These are phyloP conservation scores for Siphamia tubifer DNA, from an alignment of 2,113 vertebrate species.

Conservation along the genomic window DNA sequence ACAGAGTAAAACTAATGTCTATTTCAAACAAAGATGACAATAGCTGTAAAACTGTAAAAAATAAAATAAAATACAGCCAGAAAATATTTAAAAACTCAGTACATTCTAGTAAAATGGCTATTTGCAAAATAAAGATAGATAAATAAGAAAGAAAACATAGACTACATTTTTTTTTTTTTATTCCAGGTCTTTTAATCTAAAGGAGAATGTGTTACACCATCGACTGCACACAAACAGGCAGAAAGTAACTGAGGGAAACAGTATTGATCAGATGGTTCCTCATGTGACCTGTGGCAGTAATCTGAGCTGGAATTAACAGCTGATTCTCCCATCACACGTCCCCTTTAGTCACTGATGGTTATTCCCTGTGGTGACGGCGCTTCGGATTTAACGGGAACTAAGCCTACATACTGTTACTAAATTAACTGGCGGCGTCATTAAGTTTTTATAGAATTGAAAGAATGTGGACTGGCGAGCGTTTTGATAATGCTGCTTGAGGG, in stretches of 20 bases:
- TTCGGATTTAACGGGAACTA: not conserved
- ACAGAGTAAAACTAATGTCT: too few species aligned
- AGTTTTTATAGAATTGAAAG: not conserved
- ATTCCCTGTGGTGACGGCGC: not conserved
- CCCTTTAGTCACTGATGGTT: slow-evolving; percentile 17
- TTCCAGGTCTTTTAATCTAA: not conserved
- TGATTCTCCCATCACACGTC: not conserved
- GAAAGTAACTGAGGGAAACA: not conserved
- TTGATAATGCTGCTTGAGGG: not conserved
- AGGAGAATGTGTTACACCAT: not conserved
- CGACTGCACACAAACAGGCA: not conserved
- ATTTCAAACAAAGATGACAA: too few species aligned
- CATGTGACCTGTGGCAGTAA: slow-evolving; percentile 1
- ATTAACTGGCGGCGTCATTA: not conserved
- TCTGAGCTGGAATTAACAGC: slow-evolving; percentile 18
- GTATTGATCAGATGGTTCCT: slow-evolving; percentile 24
- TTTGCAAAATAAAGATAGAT: too few species aligned
- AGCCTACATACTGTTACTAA: not conserved
- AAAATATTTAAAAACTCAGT: too few species aligned
- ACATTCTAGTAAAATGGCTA: too few species aligned
- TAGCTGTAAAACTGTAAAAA: too few species aligned
- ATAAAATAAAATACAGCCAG: too few species aligned
- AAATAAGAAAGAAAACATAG: too few species aligned
- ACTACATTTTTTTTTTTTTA: too few species aligned
- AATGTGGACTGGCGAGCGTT: not conserved